These are phyloP conservation scores for Drosophila testacea DNA, from an alignment of 2,888 invertebrate genomes.

Conservation along the genomic window DNA sequence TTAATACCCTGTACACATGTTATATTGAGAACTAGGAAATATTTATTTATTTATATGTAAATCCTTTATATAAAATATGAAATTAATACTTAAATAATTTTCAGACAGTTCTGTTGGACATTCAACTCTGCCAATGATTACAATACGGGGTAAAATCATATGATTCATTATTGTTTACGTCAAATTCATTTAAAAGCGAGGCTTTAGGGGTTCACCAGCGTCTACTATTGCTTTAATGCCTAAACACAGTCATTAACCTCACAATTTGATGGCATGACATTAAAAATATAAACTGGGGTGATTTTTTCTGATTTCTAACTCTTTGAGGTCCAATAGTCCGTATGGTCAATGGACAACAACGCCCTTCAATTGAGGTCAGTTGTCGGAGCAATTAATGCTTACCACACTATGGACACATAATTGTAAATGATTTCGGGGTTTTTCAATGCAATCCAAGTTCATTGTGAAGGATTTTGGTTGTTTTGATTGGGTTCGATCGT, in stretches of 20 bases:
- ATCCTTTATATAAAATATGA: not conserved
- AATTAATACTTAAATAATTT: not conserved
- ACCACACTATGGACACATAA: constrained; percentile 30
- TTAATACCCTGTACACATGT: constrained; percentile 3
- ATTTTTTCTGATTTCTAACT: constrained; percentile 40
- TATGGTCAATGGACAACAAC: constrained; percentile 71
- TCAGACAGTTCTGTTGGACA: not conserved
- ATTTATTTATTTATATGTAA: not conserved
- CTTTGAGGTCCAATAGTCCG: constrained; percentile 64
- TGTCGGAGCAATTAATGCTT: constrained; percentile 46
- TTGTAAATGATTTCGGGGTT: constrained; percentile 36
- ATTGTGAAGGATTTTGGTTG: constrained; percentile 65
- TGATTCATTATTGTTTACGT: constrained; percentile 54
- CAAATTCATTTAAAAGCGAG: constrained; percentile 26
- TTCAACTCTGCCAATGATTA: not conserved
- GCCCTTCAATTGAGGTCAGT: constrained; percentile 73
- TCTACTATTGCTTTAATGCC: constrained; percentile 18
- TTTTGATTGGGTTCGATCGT: constrained; percentile 11
- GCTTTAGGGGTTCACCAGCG: constrained; percentile 50
- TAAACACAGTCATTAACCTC: constrained; percentile 74
- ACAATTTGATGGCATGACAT: constrained; percentile 58
- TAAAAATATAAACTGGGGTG: constrained; percentile 48
- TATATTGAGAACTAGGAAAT: not conserved
- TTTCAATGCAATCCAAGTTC: constrained; percentile 59
- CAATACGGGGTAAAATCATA: constrained; percentile 10